Conservation (phyloP, 2,888 invertebrate species). For the Drosophila meridionalis region DNA sequence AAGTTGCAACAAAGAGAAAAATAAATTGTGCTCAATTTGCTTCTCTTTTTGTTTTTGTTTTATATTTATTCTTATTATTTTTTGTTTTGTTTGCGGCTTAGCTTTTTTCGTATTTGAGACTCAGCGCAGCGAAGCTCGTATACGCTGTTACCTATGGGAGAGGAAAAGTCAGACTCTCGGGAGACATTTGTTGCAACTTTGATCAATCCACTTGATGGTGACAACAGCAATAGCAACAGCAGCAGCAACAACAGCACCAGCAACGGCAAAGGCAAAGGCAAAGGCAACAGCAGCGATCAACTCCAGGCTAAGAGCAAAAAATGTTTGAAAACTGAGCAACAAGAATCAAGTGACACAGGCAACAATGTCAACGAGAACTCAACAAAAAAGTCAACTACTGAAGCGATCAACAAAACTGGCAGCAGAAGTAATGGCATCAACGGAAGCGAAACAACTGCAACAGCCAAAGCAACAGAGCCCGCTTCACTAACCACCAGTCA, state of each 20-base stretch:
- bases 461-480: not conserved
- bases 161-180: constrained; percentile 65
- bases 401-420: constrained; percentile 18
- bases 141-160: constrained; percentile 75
- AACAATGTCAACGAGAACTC: constrained; percentile 52
- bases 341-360: not conserved
- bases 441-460: constrained; percentile 20
- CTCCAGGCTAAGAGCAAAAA: constrained; percentile 17
- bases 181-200: constrained; percentile 70
- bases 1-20: constrained; percentile 14
- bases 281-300: constrained; percentile 11
- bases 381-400: constrained; percentile 26
- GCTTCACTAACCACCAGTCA: constrained; percentile 23
- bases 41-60: constrained; percentile 2
- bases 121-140: constrained; percentile 46
- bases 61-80: not conserved
- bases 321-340: constrained; percentile 27
- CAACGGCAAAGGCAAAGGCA: constrained; percentile 25
- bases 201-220: constrained; percentile 45
- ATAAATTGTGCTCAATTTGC: constrained; percentile 7
- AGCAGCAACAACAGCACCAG: constrained; percentile 9
- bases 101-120: constrained; percentile 46
- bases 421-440: constrained; percentile 33
- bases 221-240: constrained; percentile 24
- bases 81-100: constrained; percentile 36